A percentile compares a stretch with the other conserved stretches of the same genome.
phyloP scores from a whole-genome alignment of 2,888 invertebrate genomes.

The Cynaeus angustus region DNA sequence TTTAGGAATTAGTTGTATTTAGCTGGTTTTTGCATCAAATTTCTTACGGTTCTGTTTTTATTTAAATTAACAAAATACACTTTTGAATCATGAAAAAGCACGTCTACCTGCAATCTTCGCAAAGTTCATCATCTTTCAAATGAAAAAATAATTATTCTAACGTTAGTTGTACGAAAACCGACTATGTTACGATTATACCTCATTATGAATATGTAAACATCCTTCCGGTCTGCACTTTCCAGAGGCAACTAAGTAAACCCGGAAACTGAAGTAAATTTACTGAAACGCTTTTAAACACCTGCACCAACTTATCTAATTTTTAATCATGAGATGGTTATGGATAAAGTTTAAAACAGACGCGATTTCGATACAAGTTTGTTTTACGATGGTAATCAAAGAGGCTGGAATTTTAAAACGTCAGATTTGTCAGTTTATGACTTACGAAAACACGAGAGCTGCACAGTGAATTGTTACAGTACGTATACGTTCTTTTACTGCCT shows the following conservation, averaged over 20 bases:
- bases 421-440: conserved; percentile 17
- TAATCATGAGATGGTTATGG: conserved; percentile 33
- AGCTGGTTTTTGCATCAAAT: too few relatives aligned
- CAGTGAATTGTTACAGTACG: conserved; percentile 2
- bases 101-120: background rate
- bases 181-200: conserved; percentile 22
- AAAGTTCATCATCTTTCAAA: conserved; percentile 3
- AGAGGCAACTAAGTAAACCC: conserved; percentile 30
- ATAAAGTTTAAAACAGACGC: conserved; percentile 29
- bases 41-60: too few relatives aligned
- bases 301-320: conserved; percentile 35
- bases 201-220: conserved; percentile 40
- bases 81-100: too few relatives aligned
- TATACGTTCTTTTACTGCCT: background rate
- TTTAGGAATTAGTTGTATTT: too few relatives aligned
- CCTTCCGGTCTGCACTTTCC: conserved; percentile 22
- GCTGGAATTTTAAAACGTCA: conserved; percentile 27
- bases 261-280: conserved; percentile 41
- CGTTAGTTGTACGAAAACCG: conserved; percentile 14
- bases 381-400: conserved; percentile 34
- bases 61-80: too few relatives aligned
- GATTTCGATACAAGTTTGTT: conserved; percentile 19
- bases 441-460: background rate
- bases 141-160: conserved; percentile 21
- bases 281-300: conserved; percentile 45